Evolutionary conservation across 2,888 invertebrate genomes (phyloP), one percentile per base, ranked within the genome.

Genomic region (Latrodectus elegans): DNA sequence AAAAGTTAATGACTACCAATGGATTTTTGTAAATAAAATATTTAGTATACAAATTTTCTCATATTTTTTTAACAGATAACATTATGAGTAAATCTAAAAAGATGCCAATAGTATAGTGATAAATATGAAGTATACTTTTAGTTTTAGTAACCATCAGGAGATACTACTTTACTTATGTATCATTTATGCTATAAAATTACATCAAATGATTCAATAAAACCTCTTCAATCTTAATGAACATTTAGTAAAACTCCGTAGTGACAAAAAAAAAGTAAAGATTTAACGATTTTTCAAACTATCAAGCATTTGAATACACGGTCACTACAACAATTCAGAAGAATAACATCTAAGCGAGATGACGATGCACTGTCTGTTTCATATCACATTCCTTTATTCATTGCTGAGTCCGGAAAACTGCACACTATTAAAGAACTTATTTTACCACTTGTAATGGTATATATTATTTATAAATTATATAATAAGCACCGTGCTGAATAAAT

Each of bases 121-220:
- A 12, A 71, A 72, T 80, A 71, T 71, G n/a, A 52, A 72, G 60
- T 26, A 80, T 72, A 64, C 17, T 38, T 80, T 80, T 80, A 72
- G 72, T 78, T 22, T 51, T 14, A 8, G 22, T 22, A 22, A 22
- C 22, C 49, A 78, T 51, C 60, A 73, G 51, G 3, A 73, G 72
- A 72, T 71, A 72, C 73, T 74, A 70, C 52, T 76, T 60, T 74
- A 67, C 51, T n/a, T 83, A 22, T 75, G 64, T 76, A 70, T 38
- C 64, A 76, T 70, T 49, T 76, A 60, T 84, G 68, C 52, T 55
- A 55, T 55, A 77, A 84, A 77, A 38, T 60, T 67, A 88, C 89
- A 64, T 82, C 83, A 68, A 89, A 89, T 81, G 86, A 89, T 77
- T 79, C 88, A 74, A 89, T 89, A 84, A 89, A 90, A 88, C 83